Evolutionary conservation across 2,888 invertebrate genomes (phyloP).

Genomic region (Callosobruchus maculatus): DNA sequence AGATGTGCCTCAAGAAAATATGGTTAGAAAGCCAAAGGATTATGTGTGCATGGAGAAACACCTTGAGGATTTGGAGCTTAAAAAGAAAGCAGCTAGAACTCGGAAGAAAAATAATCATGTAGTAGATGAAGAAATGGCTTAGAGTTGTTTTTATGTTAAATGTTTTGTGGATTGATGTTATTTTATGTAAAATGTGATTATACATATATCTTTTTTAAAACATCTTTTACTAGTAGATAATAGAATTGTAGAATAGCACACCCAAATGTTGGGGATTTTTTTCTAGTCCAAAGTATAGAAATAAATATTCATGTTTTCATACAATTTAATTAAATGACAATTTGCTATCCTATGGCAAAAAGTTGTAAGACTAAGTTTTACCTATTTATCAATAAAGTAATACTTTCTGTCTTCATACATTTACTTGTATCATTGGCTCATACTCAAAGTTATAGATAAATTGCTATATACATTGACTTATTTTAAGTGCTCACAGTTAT

Average conservation of each 20-base stretch:
- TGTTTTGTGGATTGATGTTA: neutral
- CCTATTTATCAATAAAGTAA: too few relatives aligned
- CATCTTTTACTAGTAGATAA: neutral
- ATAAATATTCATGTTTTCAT: too few relatives aligned
- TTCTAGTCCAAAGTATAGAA: too few relatives aligned
- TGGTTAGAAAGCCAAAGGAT: conserved; percentile 48
- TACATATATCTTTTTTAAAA: neutral
- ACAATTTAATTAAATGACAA: too few relatives aligned
- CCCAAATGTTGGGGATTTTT: neutral
- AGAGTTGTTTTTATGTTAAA: neutral
- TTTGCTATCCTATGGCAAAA: too few relatives aligned
- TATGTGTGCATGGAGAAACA: conserved; percentile 54
- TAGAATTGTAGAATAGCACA: neutral
- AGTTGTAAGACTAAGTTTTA: too few relatives aligned
- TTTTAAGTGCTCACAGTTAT: too few relatives aligned
- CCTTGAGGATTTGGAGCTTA: conserved; percentile 48
- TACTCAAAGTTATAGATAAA: too few relatives aligned
- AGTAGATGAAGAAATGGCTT: neutral
- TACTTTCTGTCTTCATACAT: too few relatives aligned
- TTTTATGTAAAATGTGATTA: neutral
- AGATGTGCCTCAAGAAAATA: conserved; percentile 48
- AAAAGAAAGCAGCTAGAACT: conserved; percentile 3
- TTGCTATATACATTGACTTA: too few relatives aligned
- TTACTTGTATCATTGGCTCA: too few relatives aligned
- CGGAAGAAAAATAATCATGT: neutral